Conservation (phyloP, 2,797 vertebrate species). For the Lagorchestes hirsutus region DNA sequence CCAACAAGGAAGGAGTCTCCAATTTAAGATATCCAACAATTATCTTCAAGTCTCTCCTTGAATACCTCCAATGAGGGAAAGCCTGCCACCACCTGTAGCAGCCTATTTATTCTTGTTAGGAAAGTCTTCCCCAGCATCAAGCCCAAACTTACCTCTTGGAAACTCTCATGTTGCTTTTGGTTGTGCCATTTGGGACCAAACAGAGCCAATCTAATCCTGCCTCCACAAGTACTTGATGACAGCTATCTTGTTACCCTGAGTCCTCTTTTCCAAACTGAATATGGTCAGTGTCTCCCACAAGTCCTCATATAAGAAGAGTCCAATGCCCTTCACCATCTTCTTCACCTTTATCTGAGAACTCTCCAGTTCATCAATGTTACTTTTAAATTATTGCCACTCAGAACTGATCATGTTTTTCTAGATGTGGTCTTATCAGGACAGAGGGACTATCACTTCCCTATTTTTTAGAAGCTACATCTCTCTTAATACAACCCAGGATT, state of each 20-base stretch:
- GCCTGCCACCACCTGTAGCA: too few relatives aligned
- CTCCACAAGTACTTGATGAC: neutral
- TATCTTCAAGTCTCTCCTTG: neutral
- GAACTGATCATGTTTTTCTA: neutral
- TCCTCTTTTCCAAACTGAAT: neutral
- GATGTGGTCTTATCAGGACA: neutral
- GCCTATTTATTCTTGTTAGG: neutral
- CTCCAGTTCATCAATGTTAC: neutral
- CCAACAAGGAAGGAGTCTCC: neutral
- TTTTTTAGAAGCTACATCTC: neutral
- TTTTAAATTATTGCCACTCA: neutral
- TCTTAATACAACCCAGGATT: neutral
- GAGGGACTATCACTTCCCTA: neutral
- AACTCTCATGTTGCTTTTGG: neutral
- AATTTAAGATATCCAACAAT: neutral
- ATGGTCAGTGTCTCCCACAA: neutral
- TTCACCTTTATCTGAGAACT: neutral
- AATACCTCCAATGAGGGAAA: neutral
- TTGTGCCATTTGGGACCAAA: neutral
- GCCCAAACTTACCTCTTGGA: neutral
- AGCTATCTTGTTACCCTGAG: neutral
- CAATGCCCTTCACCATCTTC: neutral
- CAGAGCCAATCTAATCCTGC: neutral
- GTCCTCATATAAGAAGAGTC: neutral
- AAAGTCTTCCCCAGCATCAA: neutral